These are phyloP conservation scores for Platysteira castanea DNA, from an alignment of 2,113 vertebrate species.

Conservation along the genomic window DNA sequence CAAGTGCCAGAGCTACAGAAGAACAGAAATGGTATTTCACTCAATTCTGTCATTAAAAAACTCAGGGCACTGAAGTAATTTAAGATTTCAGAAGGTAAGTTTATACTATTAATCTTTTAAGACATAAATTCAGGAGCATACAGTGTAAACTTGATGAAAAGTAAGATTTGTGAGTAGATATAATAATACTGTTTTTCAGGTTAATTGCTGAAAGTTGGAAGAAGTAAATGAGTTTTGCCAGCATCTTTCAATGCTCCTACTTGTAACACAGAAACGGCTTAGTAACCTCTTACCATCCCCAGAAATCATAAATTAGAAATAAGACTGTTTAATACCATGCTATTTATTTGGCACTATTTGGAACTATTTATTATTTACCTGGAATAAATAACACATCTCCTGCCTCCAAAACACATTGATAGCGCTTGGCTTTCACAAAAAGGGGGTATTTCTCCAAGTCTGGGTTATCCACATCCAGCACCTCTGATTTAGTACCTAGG, in stretches of 20 bases:
- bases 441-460: constrained; percentile 86
- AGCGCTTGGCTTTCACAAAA: constrained; percentile 85
- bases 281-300: not conserved
- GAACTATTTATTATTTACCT: constrained; percentile 72
- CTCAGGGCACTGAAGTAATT: not conserved
- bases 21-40: not conserved
- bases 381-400: constrained; percentile 96
- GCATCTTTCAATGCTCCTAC: not conserved
- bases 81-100: not conserved
- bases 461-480: constrained; percentile 89
- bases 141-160: not conserved
- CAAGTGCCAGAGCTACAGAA: not conserved
- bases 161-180: not conserved
- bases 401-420: constrained; percentile 85
- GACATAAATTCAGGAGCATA: not conserved
- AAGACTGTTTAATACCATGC: not conserved
- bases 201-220: not conserved
- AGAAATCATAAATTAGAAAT: not conserved
- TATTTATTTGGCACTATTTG: not conserved
- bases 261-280: not conserved
- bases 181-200: not conserved
- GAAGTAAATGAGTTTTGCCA: not conserved
- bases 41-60: not conserved
- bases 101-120: not conserved
- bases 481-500: constrained; percentile 92